Percentiles rank a stretch among this genome's conserved stretches.
Conservation (phyloP, 2,888 invertebrate genomes). For the Clunio marinus region DNA sequence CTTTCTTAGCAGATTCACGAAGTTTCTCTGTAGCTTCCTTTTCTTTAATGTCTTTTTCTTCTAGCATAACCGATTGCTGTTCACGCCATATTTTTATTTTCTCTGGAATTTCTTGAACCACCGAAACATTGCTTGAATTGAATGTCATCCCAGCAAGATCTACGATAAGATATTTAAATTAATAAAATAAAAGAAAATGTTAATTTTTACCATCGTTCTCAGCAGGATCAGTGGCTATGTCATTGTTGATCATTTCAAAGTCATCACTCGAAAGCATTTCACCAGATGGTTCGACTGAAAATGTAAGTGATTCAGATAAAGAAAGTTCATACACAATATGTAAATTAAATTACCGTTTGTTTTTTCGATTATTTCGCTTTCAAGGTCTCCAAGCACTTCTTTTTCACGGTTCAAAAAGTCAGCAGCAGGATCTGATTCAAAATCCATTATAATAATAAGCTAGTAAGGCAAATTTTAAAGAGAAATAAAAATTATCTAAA, state of each 20-base stretch:
- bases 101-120: constrained; percentile 2
- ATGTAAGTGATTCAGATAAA: too few relatives aligned
- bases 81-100: constrained; percentile 19
- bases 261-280: neutral
- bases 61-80: neutral
- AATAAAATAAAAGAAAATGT: neutral
- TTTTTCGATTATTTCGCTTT: constrained; percentile 17
- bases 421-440: constrained; percentile 18
- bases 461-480: neutral
- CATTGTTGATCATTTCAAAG: constrained; percentile 15
- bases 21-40: constrained; percentile 27
- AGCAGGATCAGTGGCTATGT: neutral
- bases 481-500: too few relatives aligned
- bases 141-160: constrained; percentile 18
- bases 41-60: constrained; percentile 12
- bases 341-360: constrained; percentile 2
- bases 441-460: neutral
- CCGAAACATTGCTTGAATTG: neutral
- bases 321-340: too few relatives aligned
- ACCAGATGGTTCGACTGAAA: neutral
- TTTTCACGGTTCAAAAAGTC: constrained; percentile 15
- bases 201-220: constrained; percentile 24
- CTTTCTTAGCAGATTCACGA: neutral
- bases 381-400: constrained; percentile 18
- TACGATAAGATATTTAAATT: neutral